Base-by-base conservation (phyloP, 2,113 vertebrate genomes). In the Osmerus mordax region DNA sequence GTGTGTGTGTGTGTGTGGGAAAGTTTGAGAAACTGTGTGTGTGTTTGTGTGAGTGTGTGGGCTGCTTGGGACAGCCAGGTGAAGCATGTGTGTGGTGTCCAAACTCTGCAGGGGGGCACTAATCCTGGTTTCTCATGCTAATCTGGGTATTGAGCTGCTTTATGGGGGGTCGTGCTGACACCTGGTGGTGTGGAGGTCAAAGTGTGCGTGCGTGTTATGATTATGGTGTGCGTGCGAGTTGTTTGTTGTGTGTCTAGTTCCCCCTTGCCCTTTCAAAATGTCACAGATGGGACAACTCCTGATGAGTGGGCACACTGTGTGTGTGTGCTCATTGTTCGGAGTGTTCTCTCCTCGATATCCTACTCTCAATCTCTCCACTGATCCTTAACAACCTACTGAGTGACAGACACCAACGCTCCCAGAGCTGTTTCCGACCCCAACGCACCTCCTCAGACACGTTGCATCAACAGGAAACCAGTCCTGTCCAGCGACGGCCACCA, bases 191-290 rank as follows among this genome's bases (percentile, higher is more conserved):
- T 84, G 76, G 86, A 87, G 88, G 87, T 87, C 88, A 90, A 81
- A 82, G 77, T 47, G 41, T 47, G 41, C 12, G 7, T 47, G 41
- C 7, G 41, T 47, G 41, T 47, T 47, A 47, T 11, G 41, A 47
- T 47, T 47, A 47, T 11, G 41, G 41, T 19, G 71, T 79, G 71
- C 67, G 71, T 70, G 55, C 72, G 82, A 73, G 77, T 47, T 74
- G 78, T 77, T 63, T 55, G 7, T 69, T 32, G 53, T 56, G 53
- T 67, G 65, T 67, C 16, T 19, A 79, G 80, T 73, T 79, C 76
- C 77, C 85, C 65, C 78, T 67, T 87, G 86, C 86, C 88, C 90
- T 91, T 90, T 90, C 69, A 72, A 91, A 91, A 91, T 90, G 89
- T 91, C 89, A 90, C 78, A 81, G 67, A 87, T 84, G 82, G 84